Evolutionary conservation across 2,888 invertebrate genomes (phyloP), one percentile per base, ranked within the genome.

Genomic region (Mythimna impura): DNA sequence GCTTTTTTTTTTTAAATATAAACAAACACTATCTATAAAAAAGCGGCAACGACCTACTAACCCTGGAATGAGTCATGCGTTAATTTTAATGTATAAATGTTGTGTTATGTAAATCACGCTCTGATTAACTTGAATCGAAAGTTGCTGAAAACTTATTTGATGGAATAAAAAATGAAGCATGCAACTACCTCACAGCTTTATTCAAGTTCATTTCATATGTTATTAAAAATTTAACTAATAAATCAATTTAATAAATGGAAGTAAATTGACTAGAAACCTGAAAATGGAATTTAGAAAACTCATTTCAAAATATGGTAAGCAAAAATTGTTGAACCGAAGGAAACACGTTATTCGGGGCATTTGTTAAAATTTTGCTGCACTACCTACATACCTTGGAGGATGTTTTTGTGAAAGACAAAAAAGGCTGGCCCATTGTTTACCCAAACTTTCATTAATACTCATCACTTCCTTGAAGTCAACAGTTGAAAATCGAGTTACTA

Each of bases 61-160:
- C 58, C 76, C 76, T 76, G 73, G 73, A 76, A 82, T 87, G 85
- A 87, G 57, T 87, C 87, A 87, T 69, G 65, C 40, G 64, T 69
- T 63, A 79, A 76, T 76, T 79, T 76, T n/a, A 63, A 78, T 54
- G 12, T 63, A 74, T 86, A 86, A 74, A 75, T 79, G 84, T 71
- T 77, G 54, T 73, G 76, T 84, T 79, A 75, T 90, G 79, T 91
- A 91, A 86, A 91, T 91, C 77, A 89, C 90, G 88, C 81, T 91
- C 91, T 74, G 2, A 25, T 25, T 25, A 25, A 25, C 25, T 25
- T n/a, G n/a, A n/a, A n/a, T n/a, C n/a, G n/a, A n/a, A n/a, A n/a
- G n/a, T n/a, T n/a, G n/a, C n/a, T n/a, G n/a, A n/a, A n/a, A n/a
- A n/a, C n/a, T 66, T 69, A 74, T 68, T 70, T 66, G 54, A 64